These are phyloP conservation scores for Drosophila hamatofila DNA, from an alignment of 2,888 invertebrate species.

Conservation along the genomic window DNA sequence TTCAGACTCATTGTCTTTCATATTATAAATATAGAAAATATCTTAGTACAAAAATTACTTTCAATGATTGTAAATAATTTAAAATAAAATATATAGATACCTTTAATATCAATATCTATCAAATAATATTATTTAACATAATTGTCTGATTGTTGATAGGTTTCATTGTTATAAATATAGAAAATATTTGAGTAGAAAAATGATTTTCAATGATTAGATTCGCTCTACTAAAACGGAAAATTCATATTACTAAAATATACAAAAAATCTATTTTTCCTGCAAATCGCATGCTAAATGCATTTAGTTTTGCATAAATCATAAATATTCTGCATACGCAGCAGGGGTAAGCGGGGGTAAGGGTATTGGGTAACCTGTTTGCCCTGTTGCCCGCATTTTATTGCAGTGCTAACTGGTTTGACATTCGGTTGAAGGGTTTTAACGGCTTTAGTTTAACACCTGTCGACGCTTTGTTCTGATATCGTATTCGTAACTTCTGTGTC, in stretches of 20 bases:
- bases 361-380: neutral
- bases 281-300: neutral
- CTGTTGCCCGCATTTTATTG: neutral
- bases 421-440: slow-evolving; percentile 45
- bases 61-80: too few relatives aligned
- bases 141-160: too few relatives aligned
- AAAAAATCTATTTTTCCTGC: neutral
- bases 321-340: neutral
- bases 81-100: too few relatives aligned
- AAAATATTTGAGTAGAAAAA: neutral
- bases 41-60: neutral
- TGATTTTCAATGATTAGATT: neutral
- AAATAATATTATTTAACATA: too few relatives aligned
- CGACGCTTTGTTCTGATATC: slow-evolving; percentile 29
- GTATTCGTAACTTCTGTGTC: slow-evolving; percentile 23
- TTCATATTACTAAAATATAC: neutral
- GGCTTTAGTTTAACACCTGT: slow-evolving; percentile 48
- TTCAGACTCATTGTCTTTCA: too few relatives aligned
- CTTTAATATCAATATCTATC: too few relatives aligned
- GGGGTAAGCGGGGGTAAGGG: neutral
- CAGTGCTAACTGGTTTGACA: slow-evolving; percentile 20
- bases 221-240: neutral
- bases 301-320: neutral
- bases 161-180: neutral
- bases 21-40: neutral